Conservation (phyloP, 2,888 invertebrate genomes). For the Ophion ventricosus region DNA sequence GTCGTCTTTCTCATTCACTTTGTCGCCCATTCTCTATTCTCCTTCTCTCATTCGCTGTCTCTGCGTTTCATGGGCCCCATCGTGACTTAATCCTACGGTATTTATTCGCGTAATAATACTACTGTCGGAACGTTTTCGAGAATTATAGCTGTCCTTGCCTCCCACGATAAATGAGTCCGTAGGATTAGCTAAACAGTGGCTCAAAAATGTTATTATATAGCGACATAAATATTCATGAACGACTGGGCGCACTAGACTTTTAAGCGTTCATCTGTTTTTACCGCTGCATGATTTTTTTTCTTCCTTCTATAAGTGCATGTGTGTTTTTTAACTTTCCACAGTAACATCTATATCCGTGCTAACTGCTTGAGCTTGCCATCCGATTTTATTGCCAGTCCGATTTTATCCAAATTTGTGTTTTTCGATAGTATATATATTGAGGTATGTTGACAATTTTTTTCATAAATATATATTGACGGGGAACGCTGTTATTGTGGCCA, state of each 20-base stretch:
- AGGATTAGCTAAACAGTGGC: constrained; percentile 84
- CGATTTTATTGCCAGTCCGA: no score
- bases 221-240: constrained; percentile 83
- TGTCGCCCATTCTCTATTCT: constrained; percentile 39
- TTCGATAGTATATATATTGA: no score
- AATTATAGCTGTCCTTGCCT: constrained; percentile 83
- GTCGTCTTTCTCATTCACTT: constrained; percentile 43
- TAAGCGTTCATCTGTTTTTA: constrained; percentile 67
- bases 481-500: no score
- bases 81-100: constrained; percentile 79
- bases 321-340: not conserved
- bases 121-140: constrained; percentile 82
- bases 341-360: not conserved
- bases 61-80: constrained; percentile 72
- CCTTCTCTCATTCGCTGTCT: constrained; percentile 64
- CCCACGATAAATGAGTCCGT: constrained; percentile 83
- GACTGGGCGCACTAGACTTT: constrained; percentile 67
- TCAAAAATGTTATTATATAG: constrained; percentile 84
- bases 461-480: no score
- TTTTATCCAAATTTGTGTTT: no score
- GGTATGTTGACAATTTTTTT: no score
- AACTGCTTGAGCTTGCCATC: not conserved
- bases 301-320: constrained; percentile 26
- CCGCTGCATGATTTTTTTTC: constrained; percentile 41
- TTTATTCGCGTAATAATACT: constrained; percentile 83